Evolutionary conservation across 1,140 invertebrate genomes (phyloP), one percentile per base, ranked within the genome.

Genomic region (Linepithema humile): DNA sequence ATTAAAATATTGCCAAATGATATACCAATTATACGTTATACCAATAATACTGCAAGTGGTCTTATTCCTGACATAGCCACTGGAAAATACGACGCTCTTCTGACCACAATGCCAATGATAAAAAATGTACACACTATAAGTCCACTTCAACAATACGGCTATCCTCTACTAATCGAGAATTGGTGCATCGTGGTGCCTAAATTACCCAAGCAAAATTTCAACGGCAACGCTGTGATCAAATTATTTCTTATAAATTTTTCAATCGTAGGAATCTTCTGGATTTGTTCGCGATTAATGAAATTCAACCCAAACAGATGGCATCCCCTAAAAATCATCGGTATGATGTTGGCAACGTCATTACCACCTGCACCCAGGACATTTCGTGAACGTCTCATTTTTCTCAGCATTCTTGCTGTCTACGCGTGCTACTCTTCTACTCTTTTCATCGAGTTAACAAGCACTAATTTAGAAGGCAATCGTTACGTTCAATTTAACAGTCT

Each of bases 281-380:
- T 75, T 55, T 75, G 38, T n/a, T 40, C 38, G 23, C 32, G 7
- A 20, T 35, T 75, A 3, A 75, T 74, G 72, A 74, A 43, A 15
- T 43, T 74, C 26, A 29, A 23, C 23, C 6, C 35, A 9, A n/a
- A 3, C 7, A 57, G n/a, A 20, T 60, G 55, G 55, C 5, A 74
- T 32, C 12, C 17, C 57, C 0, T 60, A 1, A 59, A 23, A 7
- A 74, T 74, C 10, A 1, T 74, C 20, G 53, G 72, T 60, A 20
- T 43, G 2, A 74, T 74, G 17, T 6, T 74, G 38, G 12, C 23
- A 10, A 3, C 55, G 7, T 74, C 55, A 2, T 74, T 74, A 20
- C 55, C 55, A 15, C 2, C 38, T 17, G 17, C 23, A 20, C 17
- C 35, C 38, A 59, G 3, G 2, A 74, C n/a, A 26, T 12, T 43